Conservation (phyloP, 2,113 vertebrate genomes). For the Cyanoramphus novaezelandiae region DNA sequence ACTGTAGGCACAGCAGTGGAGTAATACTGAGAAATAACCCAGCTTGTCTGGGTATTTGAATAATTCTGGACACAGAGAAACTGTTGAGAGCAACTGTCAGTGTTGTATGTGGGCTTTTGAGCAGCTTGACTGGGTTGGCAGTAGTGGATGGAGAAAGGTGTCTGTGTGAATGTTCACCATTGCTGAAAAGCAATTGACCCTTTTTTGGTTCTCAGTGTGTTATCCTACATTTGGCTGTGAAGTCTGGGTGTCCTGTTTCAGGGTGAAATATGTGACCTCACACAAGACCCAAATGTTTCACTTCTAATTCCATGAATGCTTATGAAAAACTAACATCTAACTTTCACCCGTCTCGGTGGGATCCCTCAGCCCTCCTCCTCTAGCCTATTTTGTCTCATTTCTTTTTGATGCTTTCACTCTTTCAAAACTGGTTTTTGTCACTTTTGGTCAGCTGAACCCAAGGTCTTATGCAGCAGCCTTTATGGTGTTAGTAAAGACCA, state of each 20-base stretch:
- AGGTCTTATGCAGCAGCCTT: neutral
- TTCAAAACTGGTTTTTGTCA: neutral
- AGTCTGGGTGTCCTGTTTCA: neutral
- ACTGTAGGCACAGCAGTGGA: neutral
- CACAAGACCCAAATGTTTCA: neutral
- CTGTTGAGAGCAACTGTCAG: neutral
- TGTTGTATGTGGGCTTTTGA: neutral
- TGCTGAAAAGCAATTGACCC: neutral
- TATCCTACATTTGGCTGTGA: accelerated
- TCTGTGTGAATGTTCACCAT: neutral
- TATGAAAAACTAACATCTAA: neutral
- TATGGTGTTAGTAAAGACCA: neutral
- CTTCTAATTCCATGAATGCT: neutral
- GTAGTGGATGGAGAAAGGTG: neutral
- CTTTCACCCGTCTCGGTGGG: neutral
- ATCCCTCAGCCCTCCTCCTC: neutral
- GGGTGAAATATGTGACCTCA: neutral
- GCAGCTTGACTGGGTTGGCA: neutral
- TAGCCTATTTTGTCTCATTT: neutral
- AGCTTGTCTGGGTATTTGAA: neutral
- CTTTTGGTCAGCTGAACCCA: neutral
- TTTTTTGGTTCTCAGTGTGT: neutral
- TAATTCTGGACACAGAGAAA: neutral
- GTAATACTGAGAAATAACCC: neutral
- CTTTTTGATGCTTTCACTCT: neutral